Base-by-base conservation (phyloP, 1,140 invertebrate genomes). In the Epicauta chinensis region DNA sequence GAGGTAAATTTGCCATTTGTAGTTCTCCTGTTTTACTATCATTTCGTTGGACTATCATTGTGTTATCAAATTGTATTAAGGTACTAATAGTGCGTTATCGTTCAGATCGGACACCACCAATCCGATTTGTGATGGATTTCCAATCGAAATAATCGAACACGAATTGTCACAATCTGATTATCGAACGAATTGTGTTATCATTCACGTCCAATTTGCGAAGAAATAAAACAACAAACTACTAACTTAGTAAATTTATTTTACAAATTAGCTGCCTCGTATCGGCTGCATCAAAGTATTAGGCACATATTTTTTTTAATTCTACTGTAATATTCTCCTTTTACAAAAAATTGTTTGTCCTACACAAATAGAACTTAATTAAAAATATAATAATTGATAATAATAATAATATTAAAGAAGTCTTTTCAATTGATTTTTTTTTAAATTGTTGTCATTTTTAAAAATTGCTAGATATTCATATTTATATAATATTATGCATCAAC, bases 81-180 rank as follows among this genome's bases (percentile, higher is more conserved):
- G n/a, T n/a, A n/a, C n/a, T 55, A 78, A 71, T 1, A 93, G 93
- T 7, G 82, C 73, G 72, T 95, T 93, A 63, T 95, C 91, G 68
- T 94, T 93, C 0, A 92, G 72, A 74, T 96, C 92, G 3, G 81
- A 84, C 3, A 89, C 68, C 0, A 77, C 59, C 2, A 93, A 78
- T 59, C 84, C 81, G 16, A 93, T 71, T 66, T 87, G 81, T 1
- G 87, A 89, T 2, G 81, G 80, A 96, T 61, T 86, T 83, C 83
- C 89, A 91, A 1, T 74, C 74, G 0, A n/a, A n/a, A n/a, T n/a
- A n/a, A n/a, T n/a, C n/a, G n/a, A n/a, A n/a, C n/a, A n/a, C n/a
- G n/a, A n/a, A n/a, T n/a, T n/a, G n/a, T n/a, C n/a, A n/a, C n/a
- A n/a, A n/a, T n/a, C n/a, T n/a, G n/a, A n/a, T n/a, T n/a, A n/a